Conservation (phyloP, 1,140 invertebrate genomes). For the Drosophila melanica region DNA sequence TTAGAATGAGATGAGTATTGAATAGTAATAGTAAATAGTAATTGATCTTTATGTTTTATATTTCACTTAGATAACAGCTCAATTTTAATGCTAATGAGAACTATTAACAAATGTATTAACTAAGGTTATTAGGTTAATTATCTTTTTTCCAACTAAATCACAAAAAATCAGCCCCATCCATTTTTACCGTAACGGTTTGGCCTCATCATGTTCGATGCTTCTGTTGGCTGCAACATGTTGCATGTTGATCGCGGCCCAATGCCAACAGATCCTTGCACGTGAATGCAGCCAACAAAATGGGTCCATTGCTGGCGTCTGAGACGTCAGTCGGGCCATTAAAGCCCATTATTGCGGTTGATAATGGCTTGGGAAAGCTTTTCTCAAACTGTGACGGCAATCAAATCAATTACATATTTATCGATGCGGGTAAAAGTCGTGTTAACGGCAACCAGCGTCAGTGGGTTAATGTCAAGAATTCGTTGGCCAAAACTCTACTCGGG, state of each 20-base stretch:
- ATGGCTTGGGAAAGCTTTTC: constrained; percentile 49
- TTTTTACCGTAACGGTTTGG: not conserved
- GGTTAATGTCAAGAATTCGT: constrained; percentile 42
- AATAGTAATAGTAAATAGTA: too few relatives aligned
- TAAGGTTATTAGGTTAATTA: too few relatives aligned
- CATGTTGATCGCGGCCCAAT: constrained; percentile 14
- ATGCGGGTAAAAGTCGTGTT: constrained; percentile 48
- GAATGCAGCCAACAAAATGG: constrained; percentile 4
- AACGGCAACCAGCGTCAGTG: constrained; percentile 22
- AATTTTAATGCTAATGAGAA: too few relatives aligned
- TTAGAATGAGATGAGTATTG: not conserved
- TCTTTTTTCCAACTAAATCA: too few relatives aligned
- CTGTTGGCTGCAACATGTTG: constrained; percentile 42
- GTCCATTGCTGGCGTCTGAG: constrained; percentile 18
- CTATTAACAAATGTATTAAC: too few relatives aligned
- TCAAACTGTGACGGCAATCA: constrained; percentile 44
- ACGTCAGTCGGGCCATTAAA: constrained; percentile 8
- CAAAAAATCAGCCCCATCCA: too few relatives aligned
- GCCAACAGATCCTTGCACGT: constrained; percentile 38
- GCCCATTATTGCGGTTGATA: constrained; percentile 40
- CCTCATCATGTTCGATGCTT: constrained; percentile 16
- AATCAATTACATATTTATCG: constrained; percentile 48
- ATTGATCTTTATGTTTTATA: too few relatives aligned
- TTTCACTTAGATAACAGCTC: too few relatives aligned
- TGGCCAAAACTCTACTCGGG: not conserved